Evolutionary conservation across 2,888 invertebrate species (phyloP).

Genomic region (Carpatolechia fugitivella): DNA sequence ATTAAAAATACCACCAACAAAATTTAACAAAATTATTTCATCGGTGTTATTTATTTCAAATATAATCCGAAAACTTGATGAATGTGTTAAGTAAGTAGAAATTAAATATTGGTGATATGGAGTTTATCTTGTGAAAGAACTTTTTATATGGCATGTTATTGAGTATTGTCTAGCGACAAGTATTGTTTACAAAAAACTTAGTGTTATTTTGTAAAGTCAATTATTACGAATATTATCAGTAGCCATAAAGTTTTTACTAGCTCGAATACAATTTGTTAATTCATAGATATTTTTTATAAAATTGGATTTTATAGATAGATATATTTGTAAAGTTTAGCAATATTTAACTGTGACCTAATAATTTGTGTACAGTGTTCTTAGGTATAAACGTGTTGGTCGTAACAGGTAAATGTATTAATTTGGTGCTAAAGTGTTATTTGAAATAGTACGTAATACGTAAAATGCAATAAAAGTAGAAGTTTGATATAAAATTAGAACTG

Average conservation of each 20-base stretch:
- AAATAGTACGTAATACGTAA: neutral
- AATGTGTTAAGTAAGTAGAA: conserved; percentile 1
- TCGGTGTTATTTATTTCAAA: conserved; percentile 1
- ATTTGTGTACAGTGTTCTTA: conserved; percentile 10
- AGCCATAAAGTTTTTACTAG: neutral
- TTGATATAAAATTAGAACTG: neutral
- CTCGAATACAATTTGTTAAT: neutral
- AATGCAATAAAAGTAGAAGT: neutral
- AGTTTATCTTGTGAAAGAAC: neutral
- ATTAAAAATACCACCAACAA: neutral
- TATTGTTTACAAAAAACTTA: neutral
- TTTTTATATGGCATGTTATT: neutral
- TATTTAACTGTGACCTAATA: neutral
- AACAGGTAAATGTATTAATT: conserved; percentile 1
- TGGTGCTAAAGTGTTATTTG: conserved; percentile 3
- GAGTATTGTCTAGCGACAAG: neutral
- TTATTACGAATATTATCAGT: neutral
- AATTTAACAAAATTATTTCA: neutral
- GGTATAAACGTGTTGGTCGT: conserved; percentile 11
- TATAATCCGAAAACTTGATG: too few relatives aligned
- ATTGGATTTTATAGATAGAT: neutral
- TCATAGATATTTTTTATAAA: neutral
- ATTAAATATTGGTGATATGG: neutral
- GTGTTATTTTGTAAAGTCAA: neutral
- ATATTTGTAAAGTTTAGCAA: neutral